Conservation (phyloP, 2,113 vertebrate genomes). For the Sturnus vulgaris region DNA sequence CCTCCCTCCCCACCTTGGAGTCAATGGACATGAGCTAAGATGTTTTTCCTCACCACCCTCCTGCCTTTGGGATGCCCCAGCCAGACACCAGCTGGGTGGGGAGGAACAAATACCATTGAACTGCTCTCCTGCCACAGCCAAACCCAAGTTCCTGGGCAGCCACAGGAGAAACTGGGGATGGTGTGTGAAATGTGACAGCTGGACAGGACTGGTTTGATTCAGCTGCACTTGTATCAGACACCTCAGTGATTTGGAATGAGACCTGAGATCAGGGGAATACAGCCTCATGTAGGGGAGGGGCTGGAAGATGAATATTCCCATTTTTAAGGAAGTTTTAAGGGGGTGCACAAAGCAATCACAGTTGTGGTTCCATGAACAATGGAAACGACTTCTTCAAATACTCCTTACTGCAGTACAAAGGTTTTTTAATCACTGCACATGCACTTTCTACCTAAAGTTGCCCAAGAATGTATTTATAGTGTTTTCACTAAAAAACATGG, state of each 20-base stretch:
- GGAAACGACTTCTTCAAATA: neutral
- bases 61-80: neutral
- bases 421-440: neutral
- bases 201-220: neutral
- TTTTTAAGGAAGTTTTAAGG: neutral
- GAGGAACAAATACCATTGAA: rapidly evolving
- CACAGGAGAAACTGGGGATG: neutral
- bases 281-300: rapidly evolving
- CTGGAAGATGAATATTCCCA: rapidly evolving
- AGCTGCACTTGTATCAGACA: no score
- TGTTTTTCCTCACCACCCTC: neutral
- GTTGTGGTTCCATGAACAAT: neutral
- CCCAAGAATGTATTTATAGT: neutral
- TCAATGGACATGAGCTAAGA: constrained; percentile 86
- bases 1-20: constrained; percentile 66
- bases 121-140: neutral
- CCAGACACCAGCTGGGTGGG: rapidly evolving
- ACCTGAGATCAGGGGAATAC: rapidly evolving
- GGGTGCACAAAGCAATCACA: rapidly evolving
- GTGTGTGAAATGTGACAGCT: neutral
- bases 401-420: neutral
- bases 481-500: neutral
- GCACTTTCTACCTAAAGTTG: constrained; percentile 36
- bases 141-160: neutral
- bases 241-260: neutral